Base-by-base conservation (phyloP, 2,113 vertebrate species). In the Hymenochirus boettgeri region DNA sequence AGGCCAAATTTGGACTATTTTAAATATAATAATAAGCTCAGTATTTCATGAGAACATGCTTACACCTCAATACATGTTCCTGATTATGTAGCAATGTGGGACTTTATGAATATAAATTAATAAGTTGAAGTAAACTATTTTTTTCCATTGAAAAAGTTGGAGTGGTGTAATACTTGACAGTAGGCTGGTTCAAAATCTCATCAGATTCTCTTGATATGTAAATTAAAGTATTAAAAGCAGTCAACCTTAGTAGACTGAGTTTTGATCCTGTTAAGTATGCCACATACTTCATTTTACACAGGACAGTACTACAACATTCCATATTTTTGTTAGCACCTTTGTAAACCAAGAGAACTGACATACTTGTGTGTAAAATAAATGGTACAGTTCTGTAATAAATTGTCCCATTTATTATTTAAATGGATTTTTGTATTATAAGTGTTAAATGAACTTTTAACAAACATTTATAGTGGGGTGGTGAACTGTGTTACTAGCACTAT, bases 241-340 rank as follows among this genome's bases (percentile, higher is more conserved):
- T 84, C 74, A 84, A 77, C 86, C 87, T 89, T 88, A 84, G 86
- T 82, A 77, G 85, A 86, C 81, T 86, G 85, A 80, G 76, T 86
- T 89, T 92, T 93, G 90, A 88, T 82, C 85, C 86, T 71, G 81
- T 82, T 89, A 88, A 92, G 87, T 86, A 74, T 81, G 82, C 76
- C 75, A 80, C 76, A 88, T 90, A 86, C 85, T 90, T 84, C 85
- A 87, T 92, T 96, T 97, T 97, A 94, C 94, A 91, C 93, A 96
- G 95, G 88, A 88, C 87, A 87, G 88, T 90, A 92, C 91, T 95
- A 88, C 93, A 93, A 98, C 96, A 99, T 98, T 99, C 96, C 95
- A 95, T 90, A 89, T 90, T 90, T 93, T 87, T 90, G 87, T 88
- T 88, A 86, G 88, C 87, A 90, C 89, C 85, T 88, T 90, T 88